phyloP scores from a whole-genome alignment of 2,888 invertebrate genomes.

The Anaspis maculata region DNA sequence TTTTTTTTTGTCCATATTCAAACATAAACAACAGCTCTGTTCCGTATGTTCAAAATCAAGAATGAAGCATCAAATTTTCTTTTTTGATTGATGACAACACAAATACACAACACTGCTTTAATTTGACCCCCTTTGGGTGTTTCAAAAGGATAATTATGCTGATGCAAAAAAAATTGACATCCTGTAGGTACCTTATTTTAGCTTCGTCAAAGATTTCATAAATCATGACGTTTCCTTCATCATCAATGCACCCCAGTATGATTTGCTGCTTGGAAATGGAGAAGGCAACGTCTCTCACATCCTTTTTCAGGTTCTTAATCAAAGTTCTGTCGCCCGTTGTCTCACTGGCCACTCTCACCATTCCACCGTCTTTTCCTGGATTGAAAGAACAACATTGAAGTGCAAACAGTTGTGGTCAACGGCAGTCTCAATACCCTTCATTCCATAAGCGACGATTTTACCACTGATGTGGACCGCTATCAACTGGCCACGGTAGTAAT shows the following conservation, averaged over 20 bases:
- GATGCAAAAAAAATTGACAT: too few relatives aligned
- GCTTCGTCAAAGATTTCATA: slow-evolving; percentile 63
- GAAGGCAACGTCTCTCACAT: slow-evolving; percentile 88
- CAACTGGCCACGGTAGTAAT: slow-evolving; percentile 78
- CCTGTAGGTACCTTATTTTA: too few relatives aligned
- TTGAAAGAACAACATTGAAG: slow-evolving; percentile 7
- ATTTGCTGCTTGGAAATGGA: slow-evolving; percentile 72
- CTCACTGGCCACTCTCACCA: slow-evolving; percentile 77
- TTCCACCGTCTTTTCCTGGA: slow-evolving; percentile 49
- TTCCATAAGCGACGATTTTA: slow-evolving; percentile 81
- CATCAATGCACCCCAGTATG: slow-evolving; percentile 81
- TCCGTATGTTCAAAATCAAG: too few relatives aligned
- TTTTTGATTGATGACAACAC: too few relatives aligned
- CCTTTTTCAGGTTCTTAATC: slow-evolving; percentile 79
- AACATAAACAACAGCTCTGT: too few relatives aligned
- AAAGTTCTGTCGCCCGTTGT: slow-evolving; percentile 67
- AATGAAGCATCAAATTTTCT: too few relatives aligned
- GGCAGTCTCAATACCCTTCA: slow-evolving; percentile 60
- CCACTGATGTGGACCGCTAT: slow-evolving; percentile 82
- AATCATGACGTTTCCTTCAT: slow-evolving; percentile 73
- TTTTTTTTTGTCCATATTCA: too few relatives aligned
- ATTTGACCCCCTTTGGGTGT: too few relatives aligned
- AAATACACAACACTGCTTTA: too few relatives aligned
- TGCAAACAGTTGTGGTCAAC: not conserved
- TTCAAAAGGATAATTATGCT: too few relatives aligned